Percentiles rank a stretch among this genome's conserved stretches.
These are phyloP conservation scores for Dryadula phaetusa DNA, from an alignment of 2,888 invertebrate species.

Conservation along the genomic window DNA sequence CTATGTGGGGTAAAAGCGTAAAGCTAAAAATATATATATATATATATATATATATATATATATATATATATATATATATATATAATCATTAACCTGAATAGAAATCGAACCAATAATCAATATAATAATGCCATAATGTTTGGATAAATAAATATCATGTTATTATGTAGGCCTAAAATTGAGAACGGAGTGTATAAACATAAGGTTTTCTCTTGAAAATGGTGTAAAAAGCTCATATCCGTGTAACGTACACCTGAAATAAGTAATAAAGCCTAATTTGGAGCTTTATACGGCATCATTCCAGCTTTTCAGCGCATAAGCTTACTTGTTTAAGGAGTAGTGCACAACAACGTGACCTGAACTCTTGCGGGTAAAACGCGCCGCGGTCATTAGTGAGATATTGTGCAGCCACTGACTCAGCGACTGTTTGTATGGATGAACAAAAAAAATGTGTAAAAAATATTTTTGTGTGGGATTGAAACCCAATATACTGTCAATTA, in stretches of 20 bases:
- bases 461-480: no score
- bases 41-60: no score
- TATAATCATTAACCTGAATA: no score
- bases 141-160: no score
- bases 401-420: constrained; percentile 18
- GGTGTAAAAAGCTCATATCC: background rate
- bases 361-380: constrained; percentile 37
- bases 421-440: constrained; percentile 9
- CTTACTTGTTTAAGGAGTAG: constrained; percentile 25
- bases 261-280: constrained; percentile 9
- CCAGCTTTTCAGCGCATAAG: constrained; percentile 12
- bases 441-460: background rate
- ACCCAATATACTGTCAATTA: no score
- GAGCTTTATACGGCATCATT: background rate
- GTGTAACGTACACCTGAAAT: background rate
- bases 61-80: no score
- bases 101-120: no score
- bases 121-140: no score
- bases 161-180: no score
- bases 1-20: no score
- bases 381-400: constrained; percentile 41
- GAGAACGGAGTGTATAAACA: no score
- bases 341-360: constrained; percentile 35
- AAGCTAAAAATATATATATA: no score
- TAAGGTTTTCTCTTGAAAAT: background rate